Base-by-base conservation (phyloP, 1,140 invertebrate genomes). In the Musca domestica region DNA sequence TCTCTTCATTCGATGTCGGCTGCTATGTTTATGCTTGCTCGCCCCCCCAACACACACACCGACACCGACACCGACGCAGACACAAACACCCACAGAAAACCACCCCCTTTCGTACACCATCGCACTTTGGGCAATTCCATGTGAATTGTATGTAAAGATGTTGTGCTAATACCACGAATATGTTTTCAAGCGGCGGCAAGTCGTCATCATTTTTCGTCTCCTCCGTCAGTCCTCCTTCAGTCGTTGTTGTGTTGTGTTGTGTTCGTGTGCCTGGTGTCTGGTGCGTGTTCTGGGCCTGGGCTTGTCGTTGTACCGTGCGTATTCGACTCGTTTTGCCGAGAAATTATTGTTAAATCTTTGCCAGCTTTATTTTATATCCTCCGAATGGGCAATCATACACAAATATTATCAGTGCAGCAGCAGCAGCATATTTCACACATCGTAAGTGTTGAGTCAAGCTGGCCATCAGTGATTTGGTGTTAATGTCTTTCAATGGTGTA, bases 331-430 rank as follows among this genome's bases (percentile, higher is more conserved):
- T 41, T 34, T 17, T 61, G 23, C 34, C 30, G 17, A 12, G 5
- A 41, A 41, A 41, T 41, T 41, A 41, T 41, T 61, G 30, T 27
- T 61, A 61, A 61, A 61, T 61, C 56, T 30, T 61, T 14, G 34
- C 34, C 17, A 61, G 56, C 56, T 61, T 61, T 61, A 34, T 61
- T 61, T 61, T 61, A 61, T 61, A 61, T 41, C 56, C 30, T 41
- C 27, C 41, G 30, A 30, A 34, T 61, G 56, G 56, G 30, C 34
- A 7, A 10, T 58, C n/a, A 7, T 41, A 34, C 56, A n/a, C 23
- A 27, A 27, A 56, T 30, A 30, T 17, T 58, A 30, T 19, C 54
- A 51, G 27, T 58, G 54, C 51, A 58, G 17, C 23, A 58, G 20
- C n/a, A 30, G 54, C 51, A 58, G 17, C 23, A 58, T 17, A 30